phyloP scores from a whole-genome alignment of 23 tunicate species.

The Ciona savignyi region DNA sequence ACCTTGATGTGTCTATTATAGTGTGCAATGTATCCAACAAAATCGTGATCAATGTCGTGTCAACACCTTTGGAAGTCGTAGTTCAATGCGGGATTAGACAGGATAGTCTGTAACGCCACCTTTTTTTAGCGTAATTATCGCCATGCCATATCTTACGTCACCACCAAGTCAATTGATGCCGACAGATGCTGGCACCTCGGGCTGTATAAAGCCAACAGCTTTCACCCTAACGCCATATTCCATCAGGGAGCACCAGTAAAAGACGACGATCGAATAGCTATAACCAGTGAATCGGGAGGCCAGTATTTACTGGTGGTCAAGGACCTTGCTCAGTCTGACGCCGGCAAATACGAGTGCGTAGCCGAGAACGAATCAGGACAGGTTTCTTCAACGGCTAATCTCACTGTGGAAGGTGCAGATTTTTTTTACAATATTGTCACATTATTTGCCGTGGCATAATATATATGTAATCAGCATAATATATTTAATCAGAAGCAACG shows the following conservation, averaged over 20 bases:
- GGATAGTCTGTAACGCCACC: neutral
- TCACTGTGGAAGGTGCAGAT: slow-evolving; percentile 51
- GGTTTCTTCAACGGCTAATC: slow-evolving; percentile 34
- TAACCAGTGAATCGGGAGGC: slow-evolving; percentile 18
- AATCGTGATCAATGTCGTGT: neutral
- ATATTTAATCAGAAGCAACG: slow-evolving; percentile 14
- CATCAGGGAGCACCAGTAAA: slow-evolving; percentile 20
- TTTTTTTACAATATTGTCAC: no score
- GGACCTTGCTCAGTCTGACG: slow-evolving; percentile 12
- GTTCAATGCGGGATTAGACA: neutral
- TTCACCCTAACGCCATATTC: neutral
- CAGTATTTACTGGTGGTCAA: slow-evolving; percentile 24
- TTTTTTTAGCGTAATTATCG: neutral
- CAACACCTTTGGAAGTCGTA: neutral
- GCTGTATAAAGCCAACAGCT: slow-evolving; percentile 1
- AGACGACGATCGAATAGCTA: slow-evolving; percentile 21
- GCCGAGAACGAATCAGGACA: slow-evolving; percentile 94
- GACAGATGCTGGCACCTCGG: neutral
- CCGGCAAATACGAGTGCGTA: slow-evolving; percentile 67
- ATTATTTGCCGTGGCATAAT: no score
- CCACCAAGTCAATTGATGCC: slow-evolving; percentile 3
- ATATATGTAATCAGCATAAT: no score
- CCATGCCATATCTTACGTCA: slow-evolving; percentile 2
- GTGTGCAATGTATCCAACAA: neutral
- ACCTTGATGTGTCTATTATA: neutral